These are phyloP conservation scores for Esox masquinongy DNA, from an alignment of 2,797 vertebrate genomes.

Conservation along the genomic window DNA sequence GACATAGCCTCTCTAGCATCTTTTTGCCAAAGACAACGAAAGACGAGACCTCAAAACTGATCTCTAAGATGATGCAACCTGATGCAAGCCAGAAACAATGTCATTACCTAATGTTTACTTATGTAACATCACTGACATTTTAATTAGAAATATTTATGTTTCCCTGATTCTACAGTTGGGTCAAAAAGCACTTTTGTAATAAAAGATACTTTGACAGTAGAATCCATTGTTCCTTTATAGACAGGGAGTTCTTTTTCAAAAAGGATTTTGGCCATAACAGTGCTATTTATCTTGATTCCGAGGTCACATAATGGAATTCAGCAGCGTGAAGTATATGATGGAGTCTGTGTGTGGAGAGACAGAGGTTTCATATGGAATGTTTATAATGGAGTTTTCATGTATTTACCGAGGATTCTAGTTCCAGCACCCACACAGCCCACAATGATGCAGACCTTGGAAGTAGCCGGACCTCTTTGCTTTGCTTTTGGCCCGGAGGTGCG, in stretches of 20 bases:
- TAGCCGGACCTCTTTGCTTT: not conserved
- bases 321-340: slow-evolving; percentile 27
- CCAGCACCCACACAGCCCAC: slow-evolving; percentile 22
- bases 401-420: slow-evolving; percentile 28
- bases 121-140: not conserved
- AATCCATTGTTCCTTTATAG: not conserved
- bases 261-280: slow-evolving; percentile 4
- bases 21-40: slow-evolving; percentile 4
- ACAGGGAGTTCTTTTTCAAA: slow-evolving; percentile 1
- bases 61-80: slow-evolving; percentile 34
- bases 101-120: slow-evolving; percentile 10
- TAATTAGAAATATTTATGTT: not conserved
- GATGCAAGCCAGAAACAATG: slow-evolving; percentile 23
- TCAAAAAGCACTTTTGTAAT: not conserved
- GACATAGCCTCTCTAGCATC: too few species aligned
- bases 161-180: not conserved
- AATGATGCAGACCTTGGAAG: not conserved
- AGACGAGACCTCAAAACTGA: slow-evolving; percentile 18
- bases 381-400: slow-evolving; percentile 26
- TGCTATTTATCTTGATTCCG: slow-evolving; percentile 26
- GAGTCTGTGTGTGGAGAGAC: slow-evolving; percentile 22
- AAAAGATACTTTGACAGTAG: not conserved
- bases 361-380: slow-evolving; percentile 31
- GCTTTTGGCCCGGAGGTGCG: not conserved
- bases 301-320: slow-evolving; percentile 34